A percentile compares a stretch with the other conserved stretches of the same genome.
Conservation (phyloP, 2,888 invertebrate species). For the Eutolmus rufibarbis region DNA sequence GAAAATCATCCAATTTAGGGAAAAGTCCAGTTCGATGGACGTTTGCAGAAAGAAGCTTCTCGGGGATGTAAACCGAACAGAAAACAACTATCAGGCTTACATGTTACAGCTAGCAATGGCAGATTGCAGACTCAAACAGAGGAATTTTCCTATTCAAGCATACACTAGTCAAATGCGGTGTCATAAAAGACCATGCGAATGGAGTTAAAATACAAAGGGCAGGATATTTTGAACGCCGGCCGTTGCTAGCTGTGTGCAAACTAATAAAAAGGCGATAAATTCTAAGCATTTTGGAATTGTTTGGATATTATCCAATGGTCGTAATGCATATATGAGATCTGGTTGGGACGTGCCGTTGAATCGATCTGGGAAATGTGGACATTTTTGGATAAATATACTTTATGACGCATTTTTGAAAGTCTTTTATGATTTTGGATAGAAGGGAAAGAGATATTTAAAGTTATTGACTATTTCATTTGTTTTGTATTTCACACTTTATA, state of each 20-base stretch:
- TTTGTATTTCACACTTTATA: neutral
- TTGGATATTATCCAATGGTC: neutral
- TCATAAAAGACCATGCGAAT: neutral
- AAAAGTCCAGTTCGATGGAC: neutral
- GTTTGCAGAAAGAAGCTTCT: neutral
- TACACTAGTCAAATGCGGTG: neutral
- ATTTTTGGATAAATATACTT: neutral
- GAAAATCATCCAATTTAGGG: neutral
- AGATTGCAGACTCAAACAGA: neutral
- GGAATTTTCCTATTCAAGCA: neutral
- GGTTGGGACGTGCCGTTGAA: neutral
- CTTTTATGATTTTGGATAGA: neutral
- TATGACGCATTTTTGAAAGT: neutral
- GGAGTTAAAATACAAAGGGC: neutral
- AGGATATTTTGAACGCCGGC: neutral
- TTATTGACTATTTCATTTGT: neutral
- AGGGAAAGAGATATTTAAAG: neutral
- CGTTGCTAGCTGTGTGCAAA: neutral
- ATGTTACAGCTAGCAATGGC: neutral
- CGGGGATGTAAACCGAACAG: neutral
- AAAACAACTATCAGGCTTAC: neutral
- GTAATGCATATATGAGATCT: neutral
- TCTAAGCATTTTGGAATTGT: neutral
- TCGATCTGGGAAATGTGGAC: neutral
- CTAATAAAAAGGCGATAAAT: neutral